Evolutionary conservation across 1,140 invertebrate species (phyloP), one percentile per base, ranked within the genome.

Genomic region (Drosophila micromelanica): DNA sequence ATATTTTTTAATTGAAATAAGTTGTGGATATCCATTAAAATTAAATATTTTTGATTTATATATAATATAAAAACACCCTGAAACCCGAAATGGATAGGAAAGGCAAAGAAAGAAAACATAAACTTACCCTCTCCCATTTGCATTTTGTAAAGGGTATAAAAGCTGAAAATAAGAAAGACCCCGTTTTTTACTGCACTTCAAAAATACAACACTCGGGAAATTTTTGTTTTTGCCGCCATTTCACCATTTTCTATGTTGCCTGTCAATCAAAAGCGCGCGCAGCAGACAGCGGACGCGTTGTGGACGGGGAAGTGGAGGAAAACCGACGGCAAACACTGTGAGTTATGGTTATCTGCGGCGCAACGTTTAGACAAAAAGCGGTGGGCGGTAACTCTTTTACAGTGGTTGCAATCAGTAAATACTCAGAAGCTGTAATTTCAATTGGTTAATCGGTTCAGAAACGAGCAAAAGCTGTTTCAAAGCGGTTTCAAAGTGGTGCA

Each of bases 251-350:
- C 45, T 64, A 57, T 78, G 78, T 73, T 82, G 79, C 57, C 82
- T 82, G 82, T 87, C 82, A 87, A 87, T 87, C 82, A 82, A 71
- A 76, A 63, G 70, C 75, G 70, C 81, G 76, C 78, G 72, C 61
- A 69, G 56, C 68, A 78, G 68, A 65, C 67, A 60, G 45, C 38
- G 67, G 55, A 72, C 65, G 55, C 48, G 75, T 60, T 70, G 64
- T 46, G 13, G 35, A 37, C 7, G 9, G 15, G 2, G 13, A 40
- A 8, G 30, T 15, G 42, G 37, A 2, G 23, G 65, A 5, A 20
- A 13, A 43, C 38, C 9, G 9, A 13, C 55, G 59, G 64, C 51
- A 38, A 20, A 6, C 37, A 61, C 51, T 62, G 51, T 64, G 55
- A 75, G 67, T 76, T 73, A 76, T 73, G 70, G 74, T 72, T 76